Conservation (phyloP, 2,888 invertebrate genomes). For the Orthosia incerta region DNA sequence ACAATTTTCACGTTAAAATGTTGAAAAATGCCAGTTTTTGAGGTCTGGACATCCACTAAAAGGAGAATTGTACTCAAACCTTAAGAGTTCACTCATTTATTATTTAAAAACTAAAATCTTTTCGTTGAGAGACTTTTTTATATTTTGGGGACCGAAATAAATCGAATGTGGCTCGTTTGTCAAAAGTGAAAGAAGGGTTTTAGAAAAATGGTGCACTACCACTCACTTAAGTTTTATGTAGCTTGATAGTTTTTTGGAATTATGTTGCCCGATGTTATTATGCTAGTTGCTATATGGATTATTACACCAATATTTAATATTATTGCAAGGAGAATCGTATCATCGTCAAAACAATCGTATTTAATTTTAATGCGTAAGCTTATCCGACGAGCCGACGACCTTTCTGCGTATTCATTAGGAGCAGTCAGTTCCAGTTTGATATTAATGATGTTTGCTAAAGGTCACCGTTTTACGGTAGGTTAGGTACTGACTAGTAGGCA, state of each 20-base stretch:
- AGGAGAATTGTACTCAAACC: constrained; percentile 40
- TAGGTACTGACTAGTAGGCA: not conserved
- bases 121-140: constrained; percentile 36
- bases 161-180: constrained; percentile 47
- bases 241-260: not conserved
- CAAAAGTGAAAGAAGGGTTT: constrained; percentile 41
- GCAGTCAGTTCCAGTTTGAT: not conserved
- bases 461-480: not conserved
- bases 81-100: constrained; percentile 35
- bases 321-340: not conserved
- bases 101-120: constrained; percentile 46
- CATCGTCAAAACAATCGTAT: not conserved
- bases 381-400: too few species aligned
- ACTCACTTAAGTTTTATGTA: constrained; percentile 9
- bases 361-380: not conserved
- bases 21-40: constrained; percentile 39
- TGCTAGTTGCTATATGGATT: not conserved
- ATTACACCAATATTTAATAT: too few species aligned
- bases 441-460: not conserved
- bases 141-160: constrained; percentile 40
- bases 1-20: constrained; percentile 32
- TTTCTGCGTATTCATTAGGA: not conserved
- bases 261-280: not conserved
- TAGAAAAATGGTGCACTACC: constrained; percentile 41
- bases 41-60: constrained; percentile 44